Evolutionary conservation across 2,113 vertebrate species (phyloP).

Genomic region (Atrichornis clamosus): DNA sequence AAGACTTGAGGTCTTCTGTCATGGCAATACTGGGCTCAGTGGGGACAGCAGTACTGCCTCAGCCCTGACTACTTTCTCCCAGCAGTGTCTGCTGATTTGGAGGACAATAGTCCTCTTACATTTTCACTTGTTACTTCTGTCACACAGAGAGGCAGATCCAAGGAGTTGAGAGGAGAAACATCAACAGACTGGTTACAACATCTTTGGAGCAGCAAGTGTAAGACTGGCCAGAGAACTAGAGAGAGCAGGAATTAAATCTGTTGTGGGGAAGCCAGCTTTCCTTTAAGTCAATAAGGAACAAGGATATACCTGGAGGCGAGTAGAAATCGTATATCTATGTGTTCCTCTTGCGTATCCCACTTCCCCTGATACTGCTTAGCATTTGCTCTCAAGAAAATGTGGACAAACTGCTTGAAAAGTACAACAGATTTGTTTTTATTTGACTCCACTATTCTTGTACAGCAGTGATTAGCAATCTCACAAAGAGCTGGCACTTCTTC

Average conservation of each 20-base stretch:
- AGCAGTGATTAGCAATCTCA: not conserved
- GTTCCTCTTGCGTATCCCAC: fast-evolving
- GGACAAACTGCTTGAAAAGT: not conserved
- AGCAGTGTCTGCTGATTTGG: not conserved
- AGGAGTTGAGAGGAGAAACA: not conserved
- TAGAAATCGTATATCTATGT: not conserved
- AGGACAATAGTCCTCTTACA: not conserved
- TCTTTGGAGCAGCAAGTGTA: not conserved
- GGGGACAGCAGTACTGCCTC: not conserved
- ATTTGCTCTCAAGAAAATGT: not conserved
- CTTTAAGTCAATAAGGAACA: not conserved
- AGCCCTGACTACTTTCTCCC: not conserved
- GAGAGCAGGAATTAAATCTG: not conserved
- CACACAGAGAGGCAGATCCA: not conserved
- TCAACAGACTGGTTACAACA: not conserved
- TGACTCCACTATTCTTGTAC: not conserved
- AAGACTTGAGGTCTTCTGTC: not conserved
- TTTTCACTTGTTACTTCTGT: not conserved
- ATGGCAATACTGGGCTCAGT: not conserved
- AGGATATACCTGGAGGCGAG: not conserved
- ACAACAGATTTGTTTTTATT: not conserved
- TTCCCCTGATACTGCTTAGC: not conserved
- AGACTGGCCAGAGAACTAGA: not conserved
- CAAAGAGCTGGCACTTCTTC: not conserved
- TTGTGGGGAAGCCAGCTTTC: not conserved